Conservation (phyloP, 2,797 vertebrate species). For the Sebastes alutus region DNA sequence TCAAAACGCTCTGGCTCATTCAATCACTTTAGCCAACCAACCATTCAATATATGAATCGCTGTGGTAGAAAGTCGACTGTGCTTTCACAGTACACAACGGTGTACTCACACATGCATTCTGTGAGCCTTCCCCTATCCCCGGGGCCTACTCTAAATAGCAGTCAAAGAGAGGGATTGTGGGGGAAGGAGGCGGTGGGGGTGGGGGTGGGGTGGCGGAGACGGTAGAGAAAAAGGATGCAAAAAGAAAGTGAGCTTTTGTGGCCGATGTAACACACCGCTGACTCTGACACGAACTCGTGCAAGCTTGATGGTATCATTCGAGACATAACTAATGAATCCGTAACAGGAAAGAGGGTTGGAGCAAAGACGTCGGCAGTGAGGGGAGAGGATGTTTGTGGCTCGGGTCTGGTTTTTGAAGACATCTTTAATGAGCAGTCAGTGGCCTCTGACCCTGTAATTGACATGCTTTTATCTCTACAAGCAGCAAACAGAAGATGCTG, state of each 20-base stretch:
- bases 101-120: slow-evolving; percentile 49
- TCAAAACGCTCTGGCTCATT: slow-evolving; percentile 13
- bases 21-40: slow-evolving; percentile 11
- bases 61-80: slow-evolving; percentile 23
- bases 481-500: slow-evolving; percentile 29
- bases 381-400: not conserved
- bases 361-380: not conserved
- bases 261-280: not conserved
- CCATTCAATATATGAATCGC: slow-evolving; percentile 36
- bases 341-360: slow-evolving; percentile 11
- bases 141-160: slow-evolving; percentile 76
- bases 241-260: slow-evolving; percentile 64
- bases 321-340: not conserved
- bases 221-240: slow-evolving; percentile 40
- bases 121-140: slow-evolving; percentile 68
- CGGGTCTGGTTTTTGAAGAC: slow-evolving; percentile 13
- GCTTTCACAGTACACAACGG: slow-evolving; percentile 58
- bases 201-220: slow-evolving; percentile 28
- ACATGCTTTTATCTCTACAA: slow-evolving; percentile 57
- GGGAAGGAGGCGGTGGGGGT: slow-evolving; percentile 51
- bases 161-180: slow-evolving; percentile 77
- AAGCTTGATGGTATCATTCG: slow-evolving; percentile 8
- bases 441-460: slow-evolving; percentile 68
- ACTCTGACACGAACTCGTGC: not conserved
- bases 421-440: slow-evolving; percentile 48